Conservation (phyloP, 2,888 invertebrate species). For the Chirona hameri region DNA sequence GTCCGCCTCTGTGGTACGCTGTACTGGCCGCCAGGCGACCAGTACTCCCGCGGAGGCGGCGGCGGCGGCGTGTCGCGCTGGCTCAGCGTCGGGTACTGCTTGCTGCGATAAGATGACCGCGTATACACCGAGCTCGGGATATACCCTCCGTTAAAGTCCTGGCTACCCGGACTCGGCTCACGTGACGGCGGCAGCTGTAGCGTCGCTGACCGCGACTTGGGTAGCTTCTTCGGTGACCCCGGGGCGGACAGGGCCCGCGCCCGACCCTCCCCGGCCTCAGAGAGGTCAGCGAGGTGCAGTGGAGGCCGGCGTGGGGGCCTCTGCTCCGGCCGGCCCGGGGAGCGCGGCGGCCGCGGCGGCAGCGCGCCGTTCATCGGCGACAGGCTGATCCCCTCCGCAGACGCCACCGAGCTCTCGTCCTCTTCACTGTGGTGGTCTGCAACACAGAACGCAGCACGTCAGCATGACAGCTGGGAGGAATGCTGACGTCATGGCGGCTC, state of each 20-base stretch:
- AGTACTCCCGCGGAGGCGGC: constrained; percentile 35
- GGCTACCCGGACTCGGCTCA: background rate
- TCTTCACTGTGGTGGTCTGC: constrained; percentile 24
- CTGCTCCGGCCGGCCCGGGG: constrained; percentile 37
- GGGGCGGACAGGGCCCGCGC: constrained; percentile 30
- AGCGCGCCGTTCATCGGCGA: constrained; percentile 5
- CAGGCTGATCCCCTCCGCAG: background rate
- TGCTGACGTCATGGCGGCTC: too few relatives aligned
- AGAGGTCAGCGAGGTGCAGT: background rate
- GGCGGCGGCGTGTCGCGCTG: constrained; percentile 8
- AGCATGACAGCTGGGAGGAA: too few relatives aligned
- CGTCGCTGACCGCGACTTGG: background rate
- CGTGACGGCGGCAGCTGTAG: background rate
- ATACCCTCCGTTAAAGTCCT: constrained; percentile 42
- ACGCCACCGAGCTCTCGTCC: constrained; percentile 3
- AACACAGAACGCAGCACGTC: too few relatives aligned
- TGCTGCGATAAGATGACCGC: constrained; percentile 47
- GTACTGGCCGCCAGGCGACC: constrained; percentile 47
- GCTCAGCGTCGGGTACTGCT: constrained; percentile 47
- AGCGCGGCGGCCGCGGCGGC: constrained; percentile 37
- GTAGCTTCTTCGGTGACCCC: constrained; percentile 33
- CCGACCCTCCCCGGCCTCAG: background rate
- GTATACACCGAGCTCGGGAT: constrained; percentile 47
- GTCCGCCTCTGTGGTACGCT: constrained; percentile 49
- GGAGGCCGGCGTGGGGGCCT: background rate